Conservation (phyloP, 2,888 invertebrate genomes). For the Amblyjoppa fuscipennis region DNA sequence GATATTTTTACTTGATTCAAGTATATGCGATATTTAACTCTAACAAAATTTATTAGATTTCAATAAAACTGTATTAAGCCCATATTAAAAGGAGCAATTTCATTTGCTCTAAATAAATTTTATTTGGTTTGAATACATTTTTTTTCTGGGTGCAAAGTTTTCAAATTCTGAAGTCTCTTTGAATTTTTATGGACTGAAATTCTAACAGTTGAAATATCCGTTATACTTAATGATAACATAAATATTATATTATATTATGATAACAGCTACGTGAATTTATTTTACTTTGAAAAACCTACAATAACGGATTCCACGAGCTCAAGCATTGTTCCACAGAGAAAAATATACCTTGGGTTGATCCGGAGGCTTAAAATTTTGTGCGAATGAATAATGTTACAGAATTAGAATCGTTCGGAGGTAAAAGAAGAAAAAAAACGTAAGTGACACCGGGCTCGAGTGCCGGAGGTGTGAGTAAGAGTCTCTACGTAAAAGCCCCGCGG, state of each 20-base stretch:
- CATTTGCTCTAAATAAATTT: too few relatives aligned
- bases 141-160: too few relatives aligned
- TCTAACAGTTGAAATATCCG: too few relatives aligned
- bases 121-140: too few relatives aligned
- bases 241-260: neutral
- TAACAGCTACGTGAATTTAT: neutral
- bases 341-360: neutral
- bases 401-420: neutral
- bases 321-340: neutral
- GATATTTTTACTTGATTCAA: too few relatives aligned
- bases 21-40: too few relatives aligned
- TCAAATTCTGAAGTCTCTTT: too few relatives aligned
- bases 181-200: too few relatives aligned
- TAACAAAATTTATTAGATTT: too few relatives aligned
- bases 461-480: conserved; percentile 22
- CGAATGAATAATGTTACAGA: conserved; percentile 10
- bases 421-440: conserved; percentile 14
- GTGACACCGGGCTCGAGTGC: conserved; percentile 16
- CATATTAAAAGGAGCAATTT: too few relatives aligned
- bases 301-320: neutral
- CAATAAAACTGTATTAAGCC: too few relatives aligned
- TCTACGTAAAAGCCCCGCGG: conserved; percentile 35
- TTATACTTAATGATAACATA: too few relatives aligned
- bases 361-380: neutral
- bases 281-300: neutral